phyloP scores from a whole-genome alignment of 2,888 invertebrate genomes.

The Lagria hirta region DNA sequence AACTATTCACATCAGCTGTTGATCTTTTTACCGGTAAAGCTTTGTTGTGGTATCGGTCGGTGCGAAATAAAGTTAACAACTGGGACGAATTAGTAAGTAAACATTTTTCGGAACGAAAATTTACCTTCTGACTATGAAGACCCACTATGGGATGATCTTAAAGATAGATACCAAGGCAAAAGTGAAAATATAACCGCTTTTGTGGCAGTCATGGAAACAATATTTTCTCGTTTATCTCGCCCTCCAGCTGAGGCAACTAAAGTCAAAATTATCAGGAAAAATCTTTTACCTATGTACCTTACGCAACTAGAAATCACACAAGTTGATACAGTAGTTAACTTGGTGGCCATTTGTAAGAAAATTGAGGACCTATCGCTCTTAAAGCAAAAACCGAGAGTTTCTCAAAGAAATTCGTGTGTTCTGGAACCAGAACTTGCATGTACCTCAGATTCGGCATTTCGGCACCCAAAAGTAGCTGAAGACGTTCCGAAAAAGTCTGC shows the following conservation, averaged over 20 bases:
- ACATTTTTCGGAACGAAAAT: slow-evolving; percentile 26
- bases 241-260: slow-evolving; percentile 1
- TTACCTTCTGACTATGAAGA: slow-evolving; percentile 33
- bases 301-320: too few species aligned
- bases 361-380: too few species aligned
- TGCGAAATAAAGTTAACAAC: slow-evolving; percentile 2
- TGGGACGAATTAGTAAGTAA: slow-evolving; percentile 26
- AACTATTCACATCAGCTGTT: slow-evolving; percentile 25
- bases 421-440: too few species aligned
- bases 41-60: slow-evolving; percentile 24
- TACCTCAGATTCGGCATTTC: too few species aligned
- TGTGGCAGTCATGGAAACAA: slow-evolving; percentile 18
- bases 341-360: too few species aligned
- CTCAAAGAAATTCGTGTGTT: too few species aligned
- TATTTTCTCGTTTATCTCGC: slow-evolving; percentile 11
- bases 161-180: slow-evolving; percentile 32
- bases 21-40: slow-evolving; percentile 31
- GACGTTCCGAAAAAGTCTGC: too few species aligned
- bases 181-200: slow-evolving; percentile 33
- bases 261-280: slow-evolving; percentile 1
- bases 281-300: too few species aligned
- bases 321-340: too few species aligned
- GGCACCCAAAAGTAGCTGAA: too few species aligned
- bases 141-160: slow-evolving; percentile 33
- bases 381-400: too few species aligned